Percentiles rank a stretch among this genome's conserved stretches.
Conservation (phyloP, 2,888 invertebrate species). For the Pseudoips prasinana region DNA sequence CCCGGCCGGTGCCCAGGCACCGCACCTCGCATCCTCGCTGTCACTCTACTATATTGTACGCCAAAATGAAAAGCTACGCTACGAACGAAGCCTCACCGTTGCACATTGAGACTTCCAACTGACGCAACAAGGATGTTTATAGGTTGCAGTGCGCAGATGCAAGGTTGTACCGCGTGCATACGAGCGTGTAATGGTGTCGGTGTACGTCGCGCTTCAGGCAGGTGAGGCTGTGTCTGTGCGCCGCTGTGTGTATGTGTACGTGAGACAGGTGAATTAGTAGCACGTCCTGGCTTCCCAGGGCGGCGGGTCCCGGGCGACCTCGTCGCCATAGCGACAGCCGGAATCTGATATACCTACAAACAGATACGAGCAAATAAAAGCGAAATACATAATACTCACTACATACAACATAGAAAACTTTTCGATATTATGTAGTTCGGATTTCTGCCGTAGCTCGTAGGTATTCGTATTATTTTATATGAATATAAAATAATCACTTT, state of each 20-base stretch:
- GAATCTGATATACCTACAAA: conserved; percentile 47
- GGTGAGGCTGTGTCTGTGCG: conserved; percentile 34
- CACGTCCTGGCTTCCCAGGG: conserved; percentile 50
- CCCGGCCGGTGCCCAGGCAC: conserved; percentile 51
- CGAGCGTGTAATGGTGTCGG: conserved; percentile 50
- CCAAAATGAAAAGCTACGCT: conserved; percentile 36
- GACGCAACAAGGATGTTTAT: conserved; percentile 47
- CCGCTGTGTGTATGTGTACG: conserved; percentile 42
- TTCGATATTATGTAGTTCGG: conserved; percentile 27
- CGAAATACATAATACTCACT: conserved; percentile 37
- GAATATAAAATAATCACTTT: too few relatives aligned
- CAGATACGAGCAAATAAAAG: conserved; percentile 50
- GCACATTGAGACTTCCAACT: conserved; percentile 34
- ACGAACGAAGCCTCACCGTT: conserved; percentile 11
- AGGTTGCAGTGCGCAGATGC: conserved; percentile 33
- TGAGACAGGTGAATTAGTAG: conserved; percentile 61
- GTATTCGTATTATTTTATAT: conserved; percentile 10
- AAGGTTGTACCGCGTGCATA: conserved; percentile 53
- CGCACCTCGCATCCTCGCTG: conserved; percentile 43
- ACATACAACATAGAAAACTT: conserved; percentile 21
- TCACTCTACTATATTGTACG: conserved; percentile 42
- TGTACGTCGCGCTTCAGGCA: conserved; percentile 44
- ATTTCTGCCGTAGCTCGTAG: conserved; percentile 7
- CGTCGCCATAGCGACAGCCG: conserved; percentile 66
- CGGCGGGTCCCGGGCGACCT: conserved; percentile 57